Percentiles rank a stretch among this genome's conserved stretches.
phyloP scores from a whole-genome alignment of 2,797 vertebrate species.

The Pangasius larnaudii region DNA sequence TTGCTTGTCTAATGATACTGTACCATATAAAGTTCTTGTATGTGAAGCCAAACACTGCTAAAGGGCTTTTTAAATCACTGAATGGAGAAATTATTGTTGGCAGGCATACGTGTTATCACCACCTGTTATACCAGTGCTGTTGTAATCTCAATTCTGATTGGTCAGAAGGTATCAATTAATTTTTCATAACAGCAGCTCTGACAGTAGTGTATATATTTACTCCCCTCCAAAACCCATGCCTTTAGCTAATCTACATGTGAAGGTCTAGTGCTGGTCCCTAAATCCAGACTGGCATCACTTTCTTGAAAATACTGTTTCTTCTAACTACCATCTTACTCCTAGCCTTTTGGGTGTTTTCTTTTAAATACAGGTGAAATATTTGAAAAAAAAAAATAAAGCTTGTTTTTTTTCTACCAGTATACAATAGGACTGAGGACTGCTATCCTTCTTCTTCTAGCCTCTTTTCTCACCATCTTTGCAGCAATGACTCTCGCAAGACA shows the following conservation, averaged over 20 bases:
- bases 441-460: not conserved
- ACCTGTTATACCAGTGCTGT: not conserved
- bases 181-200: not conserved
- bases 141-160: not conserved
- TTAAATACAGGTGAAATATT: not conserved
- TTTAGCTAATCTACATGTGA: not conserved
- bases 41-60: not conserved
- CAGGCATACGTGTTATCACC: not conserved
- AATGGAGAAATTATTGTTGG: not conserved
- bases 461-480: not conserved
- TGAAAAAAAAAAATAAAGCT: too few species aligned
- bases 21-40: not conserved
- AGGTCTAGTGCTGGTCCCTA: not conserved
- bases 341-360: not conserved
- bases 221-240: not conserved
- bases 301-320: not conserved
- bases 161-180: not conserved
- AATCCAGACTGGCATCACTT: not conserved
- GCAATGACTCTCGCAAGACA: constrained; percentile 12
- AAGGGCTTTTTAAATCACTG: not conserved
- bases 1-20: constrained; percentile 10
- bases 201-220: not conserved
- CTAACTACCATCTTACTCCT: not conserved
- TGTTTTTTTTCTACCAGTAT: not conserved
- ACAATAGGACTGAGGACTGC: not conserved